Percentiles rank a stretch among this genome's conserved stretches.
Conservation (phyloP, 2,888 invertebrate genomes). For the Ophonus ardosiacus region DNA sequence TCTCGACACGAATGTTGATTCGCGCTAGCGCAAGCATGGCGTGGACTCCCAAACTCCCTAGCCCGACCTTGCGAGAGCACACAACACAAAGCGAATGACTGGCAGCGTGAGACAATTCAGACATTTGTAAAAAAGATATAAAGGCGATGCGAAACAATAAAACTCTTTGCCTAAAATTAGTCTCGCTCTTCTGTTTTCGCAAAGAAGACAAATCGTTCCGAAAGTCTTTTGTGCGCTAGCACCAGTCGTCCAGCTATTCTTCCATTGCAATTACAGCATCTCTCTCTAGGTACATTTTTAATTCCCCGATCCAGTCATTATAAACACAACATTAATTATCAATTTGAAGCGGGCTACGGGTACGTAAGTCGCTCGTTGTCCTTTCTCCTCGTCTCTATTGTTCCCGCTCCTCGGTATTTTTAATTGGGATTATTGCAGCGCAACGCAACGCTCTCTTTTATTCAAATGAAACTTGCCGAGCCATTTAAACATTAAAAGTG, state of each 20-base stretch:
- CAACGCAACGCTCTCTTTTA: conserved; percentile 53
- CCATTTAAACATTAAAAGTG: conserved; percentile 73
- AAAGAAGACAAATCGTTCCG: conserved; percentile 71
- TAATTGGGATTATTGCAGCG: conserved; percentile 76
- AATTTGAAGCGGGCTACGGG: conserved; percentile 73
- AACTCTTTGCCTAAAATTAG: conserved; percentile 74
- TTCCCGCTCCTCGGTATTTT: conserved; percentile 73
- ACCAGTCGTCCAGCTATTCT: conserved; percentile 61
- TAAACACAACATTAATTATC: conserved; percentile 77
- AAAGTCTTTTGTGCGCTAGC: conserved; percentile 71
- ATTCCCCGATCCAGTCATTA: conserved; percentile 75
- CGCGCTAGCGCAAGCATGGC: conserved; percentile 50
- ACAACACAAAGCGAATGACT: conserved; percentile 63
- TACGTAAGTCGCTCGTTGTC: conserved; percentile 70
- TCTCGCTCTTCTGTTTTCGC: conserved; percentile 70
- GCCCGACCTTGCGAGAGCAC: conserved; percentile 34
- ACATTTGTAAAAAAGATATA: conserved; percentile 73
- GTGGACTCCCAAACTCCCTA: conserved; percentile 36
- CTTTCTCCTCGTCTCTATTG: conserved; percentile 37
- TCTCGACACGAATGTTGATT: conserved; percentile 64
- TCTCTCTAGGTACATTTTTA: conserved; percentile 74
- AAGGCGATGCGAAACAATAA: conserved; percentile 74
- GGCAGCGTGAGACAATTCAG: conserved; percentile 72
- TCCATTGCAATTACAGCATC: conserved; percentile 56
- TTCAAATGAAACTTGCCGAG: conserved; percentile 68